phyloP scores from a whole-genome alignment of 2,888 invertebrate genomes.

The Lithophane ornitopus region DNA sequence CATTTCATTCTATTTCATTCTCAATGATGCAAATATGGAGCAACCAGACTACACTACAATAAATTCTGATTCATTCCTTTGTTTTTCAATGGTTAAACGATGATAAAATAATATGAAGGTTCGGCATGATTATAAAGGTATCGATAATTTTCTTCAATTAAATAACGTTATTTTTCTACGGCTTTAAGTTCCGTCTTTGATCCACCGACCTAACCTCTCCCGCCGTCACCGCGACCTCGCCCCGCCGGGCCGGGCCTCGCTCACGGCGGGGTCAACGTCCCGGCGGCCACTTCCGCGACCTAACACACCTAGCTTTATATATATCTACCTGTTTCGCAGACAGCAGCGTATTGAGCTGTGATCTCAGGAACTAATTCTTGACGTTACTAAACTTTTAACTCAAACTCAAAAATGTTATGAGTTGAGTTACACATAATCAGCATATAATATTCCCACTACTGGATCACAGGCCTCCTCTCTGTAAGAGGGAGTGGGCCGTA shows the following conservation, averaged over 20 bases:
- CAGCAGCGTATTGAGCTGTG: slow-evolving; percentile 32
- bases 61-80: background rate
- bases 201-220: background rate
- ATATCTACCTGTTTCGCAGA: slow-evolving; percentile 51
- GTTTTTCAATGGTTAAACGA: background rate
- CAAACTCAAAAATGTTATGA: background rate
- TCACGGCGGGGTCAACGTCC: slow-evolving; percentile 60
- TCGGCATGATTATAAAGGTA: background rate
- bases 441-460: no score
- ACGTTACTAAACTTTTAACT: background rate
- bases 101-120: background rate
- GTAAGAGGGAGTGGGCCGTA: no score
- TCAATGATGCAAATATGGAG: background rate
- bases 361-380: slow-evolving; percentile 36
- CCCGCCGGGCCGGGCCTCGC: slow-evolving; percentile 45
- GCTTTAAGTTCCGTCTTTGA: background rate
- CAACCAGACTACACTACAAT: background rate
- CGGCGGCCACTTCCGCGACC: slow-evolving; percentile 64
- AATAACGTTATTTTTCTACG: background rate
- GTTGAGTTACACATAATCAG: background rate
- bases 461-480: no score
- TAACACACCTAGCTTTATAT: slow-evolving; percentile 40
- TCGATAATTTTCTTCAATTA: background rate
- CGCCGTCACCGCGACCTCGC: slow-evolving; percentile 30
- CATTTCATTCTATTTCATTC: no score